Conservation (phyloP, 2,113 vertebrate species). For the Heloderma charlesbogerti region DNA sequence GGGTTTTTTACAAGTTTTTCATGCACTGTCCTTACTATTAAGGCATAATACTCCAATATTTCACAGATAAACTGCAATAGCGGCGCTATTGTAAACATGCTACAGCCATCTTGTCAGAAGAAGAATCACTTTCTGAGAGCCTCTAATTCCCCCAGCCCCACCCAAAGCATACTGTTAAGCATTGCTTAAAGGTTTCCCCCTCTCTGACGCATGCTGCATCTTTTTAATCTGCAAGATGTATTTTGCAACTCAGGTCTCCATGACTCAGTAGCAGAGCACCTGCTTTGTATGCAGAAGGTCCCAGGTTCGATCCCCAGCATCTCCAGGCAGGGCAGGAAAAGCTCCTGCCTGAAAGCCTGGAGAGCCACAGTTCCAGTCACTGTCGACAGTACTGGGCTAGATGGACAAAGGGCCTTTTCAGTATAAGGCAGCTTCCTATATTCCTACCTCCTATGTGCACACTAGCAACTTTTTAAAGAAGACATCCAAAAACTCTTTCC, state of each 20-base stretch:
- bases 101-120: background rate
- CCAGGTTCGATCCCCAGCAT: too few relatives aligned
- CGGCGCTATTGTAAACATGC: background rate
- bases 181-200: background rate
- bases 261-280: too few relatives aligned
- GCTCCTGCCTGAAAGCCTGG: too few relatives aligned
- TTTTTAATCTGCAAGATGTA: background rate
- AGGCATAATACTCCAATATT: background rate
- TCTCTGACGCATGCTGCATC: background rate
- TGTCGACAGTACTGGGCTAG: too few relatives aligned
- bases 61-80: background rate
- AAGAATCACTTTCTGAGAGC: background rate
- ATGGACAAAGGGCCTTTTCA: too few relatives aligned
- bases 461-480: background rate
- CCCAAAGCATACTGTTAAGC: background rate
- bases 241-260: too few relatives aligned
- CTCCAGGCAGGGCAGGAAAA: too few relatives aligned
- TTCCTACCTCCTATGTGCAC: background rate
- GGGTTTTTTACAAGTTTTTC: background rate
- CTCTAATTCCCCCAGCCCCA: background rate
- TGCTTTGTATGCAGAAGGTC: too few relatives aligned
- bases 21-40: background rate
- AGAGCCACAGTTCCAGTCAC: too few relatives aligned
- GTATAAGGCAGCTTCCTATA: background rate
- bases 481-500: background rate